Percentiles rank a stretch among this genome's conserved stretches.
Conservation (phyloP, 2,113 vertebrate genomes). For the Canis aureus region DNA sequence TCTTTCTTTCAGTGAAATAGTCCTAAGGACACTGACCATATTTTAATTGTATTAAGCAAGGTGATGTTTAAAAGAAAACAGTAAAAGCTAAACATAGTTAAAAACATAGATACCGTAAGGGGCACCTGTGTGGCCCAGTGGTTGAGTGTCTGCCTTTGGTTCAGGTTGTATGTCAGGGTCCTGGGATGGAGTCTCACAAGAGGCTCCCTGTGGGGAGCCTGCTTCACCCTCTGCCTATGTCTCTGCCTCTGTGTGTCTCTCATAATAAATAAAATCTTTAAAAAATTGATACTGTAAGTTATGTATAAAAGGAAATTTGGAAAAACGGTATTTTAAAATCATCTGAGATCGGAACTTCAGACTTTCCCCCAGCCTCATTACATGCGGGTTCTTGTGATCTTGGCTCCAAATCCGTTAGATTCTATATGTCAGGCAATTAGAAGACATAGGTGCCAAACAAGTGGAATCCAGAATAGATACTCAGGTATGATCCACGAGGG, state of each 20-base stretch:
- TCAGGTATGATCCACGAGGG: neutral
- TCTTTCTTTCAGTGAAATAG: neutral
- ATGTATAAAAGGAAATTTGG: neutral
- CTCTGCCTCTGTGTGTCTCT: too few species aligned
- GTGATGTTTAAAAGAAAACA: neutral
- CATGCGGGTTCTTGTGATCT: neutral
- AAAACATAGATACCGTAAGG: neutral
- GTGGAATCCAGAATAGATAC: neutral
- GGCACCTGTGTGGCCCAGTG: too few species aligned
- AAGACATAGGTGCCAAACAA: neutral
- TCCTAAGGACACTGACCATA: neutral
- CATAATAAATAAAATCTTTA: too few species aligned
- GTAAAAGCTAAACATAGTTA: neutral
- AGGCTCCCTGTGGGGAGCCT: too few species aligned
- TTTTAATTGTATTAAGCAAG: slow-evolving; percentile 22
- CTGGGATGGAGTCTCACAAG: too few species aligned
- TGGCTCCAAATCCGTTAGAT: neutral
- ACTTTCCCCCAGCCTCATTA: neutral
- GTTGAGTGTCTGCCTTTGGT: too few species aligned
- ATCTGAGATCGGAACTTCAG: neutral
- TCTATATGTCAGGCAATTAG: neutral
- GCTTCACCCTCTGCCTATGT: too few species aligned
- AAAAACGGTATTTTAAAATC: neutral
- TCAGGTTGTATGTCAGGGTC: too few species aligned
- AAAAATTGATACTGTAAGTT: neutral